Base-by-base conservation (phyloP, 2,113 vertebrate species). In the Stegastes partitus region DNA sequence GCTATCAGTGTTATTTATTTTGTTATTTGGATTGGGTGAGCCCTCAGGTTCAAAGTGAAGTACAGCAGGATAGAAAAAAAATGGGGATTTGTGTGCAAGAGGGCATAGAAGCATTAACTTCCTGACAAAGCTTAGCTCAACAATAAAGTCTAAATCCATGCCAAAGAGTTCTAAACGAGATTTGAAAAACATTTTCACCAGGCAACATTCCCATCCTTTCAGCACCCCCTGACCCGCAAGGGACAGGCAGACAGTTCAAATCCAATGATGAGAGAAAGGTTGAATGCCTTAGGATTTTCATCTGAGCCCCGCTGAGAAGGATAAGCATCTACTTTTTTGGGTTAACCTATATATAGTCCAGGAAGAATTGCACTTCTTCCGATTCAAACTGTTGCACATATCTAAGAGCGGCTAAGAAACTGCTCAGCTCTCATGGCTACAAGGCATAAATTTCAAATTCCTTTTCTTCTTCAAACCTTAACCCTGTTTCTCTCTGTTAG, bases 121-220 rank as follows among this genome's bases (percentile, higher is more conserved):
- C 26, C 68, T 71, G 81, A 83, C 83, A 85, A 88, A 92, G 91
- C 89, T 89, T 74, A 90, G 78, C 50, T 74, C 59, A 63, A 90
- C 86, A 91, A 87, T 89, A 72, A 90, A 88, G 81, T 71, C 66
- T 51, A 85, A 92, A 91, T 90, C 89, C 68, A 57, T 61, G 87
- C 79, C 77, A 74, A 84, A 86, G 76, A 77, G 57, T 85, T 73
- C 79, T 54, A 74, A 87, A 86, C n/a, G 16, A 84, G 64, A 86
- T 79, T 82, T 86, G 59, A 87, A 82, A 68, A 87, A 87, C 81
- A 81, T 77, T 87, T 81, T 81, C 71, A 62, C 61, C 57, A 55
- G 66, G 62, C 25, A 66, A 62, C 81, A 65, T 72, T 80, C 63
- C 73, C 59, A 65, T 71, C 53, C 15, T 77, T 72, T 45, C 31